Evolutionary conservation across 2,797 vertebrate species (phyloP).

Genomic region (Lepidocolaptes lacrymiger): DNA sequence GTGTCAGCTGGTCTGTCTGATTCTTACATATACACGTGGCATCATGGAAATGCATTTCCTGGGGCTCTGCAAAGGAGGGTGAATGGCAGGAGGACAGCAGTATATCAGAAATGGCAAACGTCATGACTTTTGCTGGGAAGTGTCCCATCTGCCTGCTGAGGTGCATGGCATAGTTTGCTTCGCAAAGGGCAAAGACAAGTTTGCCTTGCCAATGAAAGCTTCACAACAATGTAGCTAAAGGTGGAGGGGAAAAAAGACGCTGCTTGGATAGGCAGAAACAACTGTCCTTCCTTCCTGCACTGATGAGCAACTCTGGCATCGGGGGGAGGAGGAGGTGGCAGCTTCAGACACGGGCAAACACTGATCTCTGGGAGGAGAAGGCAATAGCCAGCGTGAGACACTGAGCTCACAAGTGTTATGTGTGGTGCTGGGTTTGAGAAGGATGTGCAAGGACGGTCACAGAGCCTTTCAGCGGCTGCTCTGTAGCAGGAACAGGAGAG

Average conservation of each 20-base stretch:
- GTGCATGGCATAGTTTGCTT: fast-evolving
- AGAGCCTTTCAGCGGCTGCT: neutral
- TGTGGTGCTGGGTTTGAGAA: too few species aligned
- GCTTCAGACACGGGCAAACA: fast-evolving
- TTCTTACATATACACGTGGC: fast-evolving
- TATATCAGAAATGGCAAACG: neutral
- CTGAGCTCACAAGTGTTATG: fast-evolving
- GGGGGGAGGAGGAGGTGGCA: fast-evolving
- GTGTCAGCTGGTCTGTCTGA: neutral
- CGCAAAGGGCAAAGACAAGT: too few species aligned
- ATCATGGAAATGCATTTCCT: fast-evolving
- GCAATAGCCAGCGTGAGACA: fast-evolving
- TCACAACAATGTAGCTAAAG: neutral
- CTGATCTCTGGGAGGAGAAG: too few species aligned
- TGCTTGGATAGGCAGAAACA: fast-evolving
- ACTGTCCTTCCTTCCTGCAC: neutral
- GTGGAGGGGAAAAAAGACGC: fast-evolving
- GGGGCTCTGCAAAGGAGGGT: neutral
- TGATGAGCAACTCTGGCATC: neutral
- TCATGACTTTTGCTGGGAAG: neutral
- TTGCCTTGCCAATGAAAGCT: neutral
- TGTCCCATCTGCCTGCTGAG: fast-evolving
- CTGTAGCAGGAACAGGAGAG: neutral
- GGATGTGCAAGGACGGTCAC: fast-evolving
- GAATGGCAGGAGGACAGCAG: too few species aligned